phyloP scores from a whole-genome alignment of 2,113 vertebrate species.

The Oncorhynchus mykiss region DNA sequence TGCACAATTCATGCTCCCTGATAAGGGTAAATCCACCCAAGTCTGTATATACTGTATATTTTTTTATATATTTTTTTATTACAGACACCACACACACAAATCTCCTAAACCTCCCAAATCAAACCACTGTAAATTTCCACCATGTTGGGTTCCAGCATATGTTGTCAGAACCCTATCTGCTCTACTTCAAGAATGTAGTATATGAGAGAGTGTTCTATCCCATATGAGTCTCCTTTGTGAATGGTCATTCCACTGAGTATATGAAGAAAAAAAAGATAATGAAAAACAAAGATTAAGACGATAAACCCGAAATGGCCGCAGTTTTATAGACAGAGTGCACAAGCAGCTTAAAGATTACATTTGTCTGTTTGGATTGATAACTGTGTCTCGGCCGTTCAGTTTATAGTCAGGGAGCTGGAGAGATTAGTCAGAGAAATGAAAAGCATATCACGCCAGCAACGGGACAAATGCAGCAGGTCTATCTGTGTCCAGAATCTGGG shows the following conservation, averaged over 20 bases:
- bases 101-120: background rate
- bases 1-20: constrained; percentile 9
- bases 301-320: constrained; percentile 37
- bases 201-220: background rate
- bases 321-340: constrained; percentile 31
- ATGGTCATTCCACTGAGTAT: constrained; percentile 15
- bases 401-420: constrained; percentile 35
- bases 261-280: constrained; percentile 12
- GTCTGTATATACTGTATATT: constrained; percentile 29
- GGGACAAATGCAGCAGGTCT: constrained; percentile 34
- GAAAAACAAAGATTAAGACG: constrained; percentile 33
- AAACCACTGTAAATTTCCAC: background rate
- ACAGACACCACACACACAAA: no score
- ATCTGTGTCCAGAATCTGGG: constrained; percentile 28
- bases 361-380: constrained; percentile 67
- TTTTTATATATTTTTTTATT: constrained; percentile 15
- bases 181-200: background rate
- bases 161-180: constrained; percentile 10
- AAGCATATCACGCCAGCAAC: constrained; percentile 34
- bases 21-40: constrained; percentile 34
- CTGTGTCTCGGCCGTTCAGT: constrained; percentile 31
- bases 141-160: constrained; percentile 1
- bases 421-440: constrained; percentile 49
- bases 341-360: constrained; percentile 61
- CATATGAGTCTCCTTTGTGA: constrained; percentile 2